A percentile compares a stretch with the other conserved stretches of the same genome.
phyloP scores from a whole-genome alignment of 2,113 vertebrate species.

The Galbula dea region DNA sequence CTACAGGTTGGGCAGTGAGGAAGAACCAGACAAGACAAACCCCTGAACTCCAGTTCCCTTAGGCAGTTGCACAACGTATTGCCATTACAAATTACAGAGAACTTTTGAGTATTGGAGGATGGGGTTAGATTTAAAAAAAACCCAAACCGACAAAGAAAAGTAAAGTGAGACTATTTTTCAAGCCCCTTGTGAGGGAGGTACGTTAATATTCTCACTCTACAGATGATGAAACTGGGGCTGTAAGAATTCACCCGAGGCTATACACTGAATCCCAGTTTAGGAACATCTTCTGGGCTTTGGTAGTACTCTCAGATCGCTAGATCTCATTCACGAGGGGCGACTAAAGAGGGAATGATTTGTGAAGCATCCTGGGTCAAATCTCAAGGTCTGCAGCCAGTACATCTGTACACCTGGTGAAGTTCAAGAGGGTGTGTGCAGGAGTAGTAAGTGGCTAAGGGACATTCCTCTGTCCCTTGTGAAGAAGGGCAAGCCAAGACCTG shows the following conservation, averaged over 20 bases:
- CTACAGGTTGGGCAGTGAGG: background rate
- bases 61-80: background rate
- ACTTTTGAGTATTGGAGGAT: background rate
- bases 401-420: constrained; percentile 26
- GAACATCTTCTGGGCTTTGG: background rate
- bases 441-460: background rate
- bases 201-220: background rate
- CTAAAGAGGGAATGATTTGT: background rate
- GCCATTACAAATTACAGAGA: background rate
- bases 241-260: constrained; percentile 9
- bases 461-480: background rate
- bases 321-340: background rate
- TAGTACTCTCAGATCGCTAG: background rate
- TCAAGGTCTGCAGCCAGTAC: constrained; percentile 29
- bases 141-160: no score
- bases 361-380: background rate
- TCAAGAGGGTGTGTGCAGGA: background rate
- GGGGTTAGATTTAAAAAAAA: background rate
- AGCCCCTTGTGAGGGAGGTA: background rate
- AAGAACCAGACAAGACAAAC: background rate
- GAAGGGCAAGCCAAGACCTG: background rate
- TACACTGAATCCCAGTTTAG: background rate
- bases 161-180: background rate
- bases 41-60: background rate
- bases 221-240: background rate